A percentile compares a stretch with the other conserved stretches of the same genome.
Conservation (phyloP, 2,888 invertebrate genomes). For the Alentia gelatinosa region DNA sequence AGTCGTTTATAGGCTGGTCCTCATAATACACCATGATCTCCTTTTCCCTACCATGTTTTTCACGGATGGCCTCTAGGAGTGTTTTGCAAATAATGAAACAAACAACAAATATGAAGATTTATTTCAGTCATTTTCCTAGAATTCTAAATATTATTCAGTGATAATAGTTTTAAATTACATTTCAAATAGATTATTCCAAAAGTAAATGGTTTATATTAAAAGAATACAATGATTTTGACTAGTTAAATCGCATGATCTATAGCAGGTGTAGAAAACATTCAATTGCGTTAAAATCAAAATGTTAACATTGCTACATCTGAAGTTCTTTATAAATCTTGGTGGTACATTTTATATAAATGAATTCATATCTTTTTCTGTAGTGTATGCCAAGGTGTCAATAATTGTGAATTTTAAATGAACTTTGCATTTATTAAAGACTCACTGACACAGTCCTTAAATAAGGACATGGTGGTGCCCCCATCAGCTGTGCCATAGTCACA, state of each 20-base stretch:
- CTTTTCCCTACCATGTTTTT: conserved; percentile 9
- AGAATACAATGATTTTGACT: neutral
- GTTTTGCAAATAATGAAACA: too few relatives aligned
- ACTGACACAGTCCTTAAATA: conserved; percentile 2
- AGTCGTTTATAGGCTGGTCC: conserved; percentile 52
- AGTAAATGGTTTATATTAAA: neutral
- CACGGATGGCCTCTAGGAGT: neutral
- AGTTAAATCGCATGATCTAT: neutral
- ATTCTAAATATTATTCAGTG: too few relatives aligned
- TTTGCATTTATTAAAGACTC: neutral
- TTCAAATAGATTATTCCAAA: neutral
- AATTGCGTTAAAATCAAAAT: neutral
- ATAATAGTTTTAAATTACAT: too few relatives aligned
- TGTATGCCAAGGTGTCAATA: too few relatives aligned
- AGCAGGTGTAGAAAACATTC: neutral
- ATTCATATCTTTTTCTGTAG: too few relatives aligned
- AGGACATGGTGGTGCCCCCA: conserved; percentile 23
- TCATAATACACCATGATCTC: conserved; percentile 47
- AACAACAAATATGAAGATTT: too few relatives aligned
- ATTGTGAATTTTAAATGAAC: neutral
- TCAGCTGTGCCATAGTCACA: conserved; percentile 54
- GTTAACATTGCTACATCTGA: neutral
- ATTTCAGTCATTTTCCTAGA: too few relatives aligned
- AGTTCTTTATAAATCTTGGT: neutral
- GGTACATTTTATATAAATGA: neutral